Conservation (phyloP, 2,888 invertebrate species). For the Flexamia atlantica region DNA sequence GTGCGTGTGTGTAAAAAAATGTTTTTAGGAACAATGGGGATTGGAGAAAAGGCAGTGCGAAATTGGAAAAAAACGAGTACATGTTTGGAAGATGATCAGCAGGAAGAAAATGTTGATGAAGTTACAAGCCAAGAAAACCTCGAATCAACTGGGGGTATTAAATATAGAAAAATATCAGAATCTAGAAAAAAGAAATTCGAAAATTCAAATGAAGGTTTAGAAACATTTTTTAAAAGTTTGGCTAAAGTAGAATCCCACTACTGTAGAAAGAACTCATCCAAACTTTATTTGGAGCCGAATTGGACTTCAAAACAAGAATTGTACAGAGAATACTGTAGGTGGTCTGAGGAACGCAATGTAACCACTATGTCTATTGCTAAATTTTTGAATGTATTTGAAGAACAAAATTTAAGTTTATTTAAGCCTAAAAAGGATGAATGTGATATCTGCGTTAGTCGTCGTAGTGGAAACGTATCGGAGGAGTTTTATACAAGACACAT, state of each 20-base stretch:
- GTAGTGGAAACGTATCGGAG: not conserved
- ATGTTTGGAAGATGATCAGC: not conserved
- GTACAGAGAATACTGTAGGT: constrained; percentile 31
- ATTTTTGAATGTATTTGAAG: constrained; percentile 32
- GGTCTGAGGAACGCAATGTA: not conserved
- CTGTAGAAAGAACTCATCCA: constrained; percentile 50
- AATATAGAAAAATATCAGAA: constrained; percentile 3
- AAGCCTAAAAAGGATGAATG: constrained; percentile 64
- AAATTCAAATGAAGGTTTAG: not conserved
- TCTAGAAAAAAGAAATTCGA: not conserved
- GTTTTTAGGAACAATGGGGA: constrained; percentile 8
- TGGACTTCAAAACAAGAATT: constrained; percentile 46
- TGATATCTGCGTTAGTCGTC: constrained; percentile 48
- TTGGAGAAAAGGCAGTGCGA: not conserved
- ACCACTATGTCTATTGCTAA: not conserved
- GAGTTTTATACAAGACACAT: not conserved
- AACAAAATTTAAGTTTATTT: constrained; percentile 60
- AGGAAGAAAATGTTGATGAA: constrained; percentile 1
- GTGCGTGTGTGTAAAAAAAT: constrained; percentile 19
- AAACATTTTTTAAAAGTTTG: constrained; percentile 29
- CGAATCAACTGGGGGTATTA: not conserved
- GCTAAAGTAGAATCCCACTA: constrained; percentile 61
- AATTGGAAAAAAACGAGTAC: not conserved
- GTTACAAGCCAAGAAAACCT: not conserved
- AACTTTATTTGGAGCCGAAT: constrained; percentile 55